A percentile compares a stretch with the other conserved stretches of the same genome.
These are phyloP conservation scores for Charina bottae DNA, from an alignment of 2,113 vertebrate genomes.

Conservation along the genomic window DNA sequence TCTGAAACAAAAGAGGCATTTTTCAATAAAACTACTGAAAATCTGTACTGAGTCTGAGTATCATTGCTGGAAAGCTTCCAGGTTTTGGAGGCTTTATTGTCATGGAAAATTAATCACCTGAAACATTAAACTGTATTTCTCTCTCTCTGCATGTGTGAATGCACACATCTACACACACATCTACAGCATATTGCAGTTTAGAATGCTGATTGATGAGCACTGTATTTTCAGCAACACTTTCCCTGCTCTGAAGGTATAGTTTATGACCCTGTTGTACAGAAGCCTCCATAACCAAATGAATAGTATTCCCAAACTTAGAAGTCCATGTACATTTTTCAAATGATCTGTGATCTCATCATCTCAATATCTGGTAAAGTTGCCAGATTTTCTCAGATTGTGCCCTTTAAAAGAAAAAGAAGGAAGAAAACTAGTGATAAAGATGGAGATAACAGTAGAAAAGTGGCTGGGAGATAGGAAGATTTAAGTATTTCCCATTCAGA, in stretches of 20 bases:
- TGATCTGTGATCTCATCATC: not conserved
- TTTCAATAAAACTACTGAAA: slow-evolving; percentile 99
- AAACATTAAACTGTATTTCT: not conserved
- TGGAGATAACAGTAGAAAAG: not conserved
- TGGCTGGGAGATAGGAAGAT: not conserved
- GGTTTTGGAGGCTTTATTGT: not conserved
- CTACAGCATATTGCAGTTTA: not conserved
- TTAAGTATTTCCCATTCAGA: not conserved
- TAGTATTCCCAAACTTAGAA: not conserved
- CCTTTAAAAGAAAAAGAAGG: not conserved
- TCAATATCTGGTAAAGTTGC: not conserved
- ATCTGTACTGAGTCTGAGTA: slow-evolving; percentile 58
- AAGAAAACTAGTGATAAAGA: too few relatives aligned
- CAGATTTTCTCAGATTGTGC: not conserved
- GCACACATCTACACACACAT: not conserved
- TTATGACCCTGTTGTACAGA: not conserved
- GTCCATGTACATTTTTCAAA: not conserved
- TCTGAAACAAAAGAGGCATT: slow-evolving; percentile 99
- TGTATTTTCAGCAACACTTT: not conserved
- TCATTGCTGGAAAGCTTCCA: slow-evolving; percentile 32
- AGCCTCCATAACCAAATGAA: not conserved
- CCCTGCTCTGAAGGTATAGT: not conserved
- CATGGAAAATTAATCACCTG: slow-evolving; percentile 11
- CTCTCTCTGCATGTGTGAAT: not conserved
- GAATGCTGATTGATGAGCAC: not conserved